These are phyloP conservation scores for Enoplosus armatus DNA, from an alignment of 2,797 vertebrate genomes.

Conservation along the genomic window DNA sequence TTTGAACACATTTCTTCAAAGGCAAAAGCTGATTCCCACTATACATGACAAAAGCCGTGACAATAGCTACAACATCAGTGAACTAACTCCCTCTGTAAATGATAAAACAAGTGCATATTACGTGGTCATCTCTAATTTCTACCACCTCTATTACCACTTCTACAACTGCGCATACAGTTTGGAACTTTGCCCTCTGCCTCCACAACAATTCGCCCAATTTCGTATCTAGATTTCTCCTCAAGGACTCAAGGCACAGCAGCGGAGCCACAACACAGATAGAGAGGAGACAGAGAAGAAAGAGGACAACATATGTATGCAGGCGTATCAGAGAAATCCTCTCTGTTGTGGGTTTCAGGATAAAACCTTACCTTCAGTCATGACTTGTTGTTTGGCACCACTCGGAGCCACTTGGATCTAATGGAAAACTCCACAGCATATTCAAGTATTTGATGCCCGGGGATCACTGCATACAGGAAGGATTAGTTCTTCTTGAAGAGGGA, in stretches of 20 bases:
- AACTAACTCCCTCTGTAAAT: neutral
- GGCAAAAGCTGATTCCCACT: neutral
- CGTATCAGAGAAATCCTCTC: neutral
- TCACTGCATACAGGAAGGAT: slow-evolving; percentile 8
- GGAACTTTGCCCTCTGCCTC: slow-evolving; percentile 68
- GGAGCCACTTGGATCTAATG: slow-evolving; percentile 29
- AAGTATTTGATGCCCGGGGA: slow-evolving; percentile 2
- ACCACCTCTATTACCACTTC: slow-evolving; percentile 1
- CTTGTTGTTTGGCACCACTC: neutral
- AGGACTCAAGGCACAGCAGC: slow-evolving; percentile 23
- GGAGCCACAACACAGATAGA: neutral
- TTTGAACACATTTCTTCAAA: neutral
- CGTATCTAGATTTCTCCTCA: slow-evolving; percentile 41
- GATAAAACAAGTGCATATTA: neutral
- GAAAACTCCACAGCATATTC: slow-evolving; percentile 8
- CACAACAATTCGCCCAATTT: neutral
- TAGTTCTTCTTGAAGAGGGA: slow-evolving; percentile 18
- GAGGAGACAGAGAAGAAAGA: neutral
- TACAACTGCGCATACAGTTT: neutral
- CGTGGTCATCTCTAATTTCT: neutral
- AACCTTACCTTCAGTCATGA: neutral
- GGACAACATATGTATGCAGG: neutral
- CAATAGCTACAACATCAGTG: neutral
- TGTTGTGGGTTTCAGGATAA: neutral
- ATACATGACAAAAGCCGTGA: neutral